Percentiles rank a stretch among this genome's conserved stretches.
These are phyloP conservation scores for Zosterops lateralis DNA, from an alignment of 2,113 vertebrate genomes.

Conservation along the genomic window DNA sequence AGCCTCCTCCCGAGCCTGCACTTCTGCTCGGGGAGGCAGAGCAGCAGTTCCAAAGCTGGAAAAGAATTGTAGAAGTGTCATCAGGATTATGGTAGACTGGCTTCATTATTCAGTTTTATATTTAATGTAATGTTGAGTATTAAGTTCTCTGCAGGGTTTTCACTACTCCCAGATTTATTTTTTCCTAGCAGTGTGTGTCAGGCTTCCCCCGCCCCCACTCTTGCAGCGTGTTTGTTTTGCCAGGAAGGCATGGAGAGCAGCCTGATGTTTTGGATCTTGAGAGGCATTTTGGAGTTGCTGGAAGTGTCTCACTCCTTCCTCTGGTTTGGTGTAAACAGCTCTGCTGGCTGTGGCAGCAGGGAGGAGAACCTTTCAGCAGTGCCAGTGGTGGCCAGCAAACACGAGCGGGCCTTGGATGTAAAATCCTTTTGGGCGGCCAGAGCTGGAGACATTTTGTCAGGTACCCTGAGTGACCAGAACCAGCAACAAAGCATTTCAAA, in stretches of 20 bases:
- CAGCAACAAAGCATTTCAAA: neutral
- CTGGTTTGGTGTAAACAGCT: conserved; percentile 39
- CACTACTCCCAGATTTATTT: neutral
- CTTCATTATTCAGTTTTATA: neutral
- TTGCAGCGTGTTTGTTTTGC: neutral
- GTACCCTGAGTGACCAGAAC: neutral
- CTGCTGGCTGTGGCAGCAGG: conserved; percentile 16
- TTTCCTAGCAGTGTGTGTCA: neutral
- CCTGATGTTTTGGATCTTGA: conserved; percentile 14
- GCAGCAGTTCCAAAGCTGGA: neutral
- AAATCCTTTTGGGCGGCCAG: neutral
- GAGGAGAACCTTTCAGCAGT: conserved; percentile 7
- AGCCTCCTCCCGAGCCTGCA: rapidly evolving
- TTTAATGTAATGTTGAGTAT: neutral
- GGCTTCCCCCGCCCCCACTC: neutral
- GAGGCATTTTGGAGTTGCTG: conserved; percentile 31
- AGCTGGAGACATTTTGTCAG: neutral
- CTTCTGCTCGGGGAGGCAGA: neutral
- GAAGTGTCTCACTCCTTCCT: conserved; percentile 22
- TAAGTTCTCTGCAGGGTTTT: neutral
- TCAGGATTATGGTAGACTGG: neutral
- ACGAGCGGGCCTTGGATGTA: rapidly evolving
- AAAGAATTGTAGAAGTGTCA: neutral
- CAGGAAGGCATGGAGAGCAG: conserved; percentile 23
- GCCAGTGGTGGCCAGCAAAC: neutral